phyloP scores from a whole-genome alignment of 2,888 invertebrate genomes.

The Danaus chrysippus region DNA sequence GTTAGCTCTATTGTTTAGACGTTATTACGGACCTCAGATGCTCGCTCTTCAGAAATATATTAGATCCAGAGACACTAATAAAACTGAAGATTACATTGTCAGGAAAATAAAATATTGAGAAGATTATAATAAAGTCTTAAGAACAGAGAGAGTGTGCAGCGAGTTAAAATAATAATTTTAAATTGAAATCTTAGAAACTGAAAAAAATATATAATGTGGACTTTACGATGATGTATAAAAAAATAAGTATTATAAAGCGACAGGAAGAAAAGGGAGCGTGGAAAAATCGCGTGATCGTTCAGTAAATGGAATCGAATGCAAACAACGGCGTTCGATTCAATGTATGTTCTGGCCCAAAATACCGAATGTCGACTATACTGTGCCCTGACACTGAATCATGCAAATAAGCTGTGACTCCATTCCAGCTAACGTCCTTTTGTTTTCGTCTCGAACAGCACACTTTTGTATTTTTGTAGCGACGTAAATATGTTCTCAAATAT shows the following conservation, averaged over 20 bases:
- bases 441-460: background rate
- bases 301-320: constrained; percentile 17
- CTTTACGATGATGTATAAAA: constrained; percentile 12
- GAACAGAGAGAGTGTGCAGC: background rate
- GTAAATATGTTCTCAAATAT: background rate
- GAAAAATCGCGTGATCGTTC: constrained; percentile 26
- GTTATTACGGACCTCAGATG: constrained; percentile 1
- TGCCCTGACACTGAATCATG: constrained; percentile 6
- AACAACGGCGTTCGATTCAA: constrained; percentile 20
- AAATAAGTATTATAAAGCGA: constrained; percentile 1
- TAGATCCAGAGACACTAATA: constrained; percentile 1
- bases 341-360: constrained; percentile 18
- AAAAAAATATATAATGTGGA: background rate
- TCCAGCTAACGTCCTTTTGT: constrained; percentile 3
- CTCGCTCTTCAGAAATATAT: background rate
- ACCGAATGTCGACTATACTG: constrained; percentile 13
- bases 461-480: background rate
- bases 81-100: background rate
- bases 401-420: constrained; percentile 9
- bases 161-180: constrained; percentile 2
- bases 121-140: constrained; percentile 1
- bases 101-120: background rate
- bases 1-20: background rate
- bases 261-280: constrained; percentile 14
- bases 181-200: too few relatives aligned